Percentiles rank a stretch among this genome's conserved stretches.
Evolutionary conservation across 1,140 invertebrate species (phyloP).

Genomic region (Lucilia sericata): DNA sequence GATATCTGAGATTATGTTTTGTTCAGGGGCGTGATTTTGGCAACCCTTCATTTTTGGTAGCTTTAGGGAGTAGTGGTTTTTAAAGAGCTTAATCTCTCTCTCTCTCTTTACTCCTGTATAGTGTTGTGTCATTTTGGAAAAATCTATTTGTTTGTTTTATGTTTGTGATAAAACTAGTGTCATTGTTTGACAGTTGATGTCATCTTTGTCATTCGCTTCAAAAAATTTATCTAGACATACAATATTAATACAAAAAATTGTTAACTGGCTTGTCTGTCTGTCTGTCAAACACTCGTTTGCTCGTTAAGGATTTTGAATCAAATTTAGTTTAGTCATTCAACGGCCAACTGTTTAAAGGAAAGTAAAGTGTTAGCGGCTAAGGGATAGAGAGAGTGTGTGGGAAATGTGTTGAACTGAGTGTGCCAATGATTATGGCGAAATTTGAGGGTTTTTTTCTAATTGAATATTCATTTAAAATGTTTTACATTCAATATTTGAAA

Average conservation of each 20-base stretch:
- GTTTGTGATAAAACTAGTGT: no score
- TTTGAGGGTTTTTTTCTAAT: not conserved
- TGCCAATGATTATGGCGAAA: slow-evolving; percentile 19
- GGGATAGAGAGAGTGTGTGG: not conserved
- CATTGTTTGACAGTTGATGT: slow-evolving; percentile 33
- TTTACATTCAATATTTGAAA: not conserved
- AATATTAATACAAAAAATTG: not conserved
- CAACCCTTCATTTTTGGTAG: not conserved
- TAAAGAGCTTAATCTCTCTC: not conserved
- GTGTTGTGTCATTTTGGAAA: not conserved
- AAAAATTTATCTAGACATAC: no score
- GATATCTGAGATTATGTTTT: not conserved
- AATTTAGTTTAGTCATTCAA: not conserved
- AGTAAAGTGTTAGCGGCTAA: not conserved
- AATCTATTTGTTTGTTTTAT: no score
- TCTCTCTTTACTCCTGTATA: not conserved
- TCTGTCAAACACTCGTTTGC: not conserved
- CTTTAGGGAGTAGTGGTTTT: not conserved
- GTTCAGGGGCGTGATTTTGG: slow-evolving; percentile 22
- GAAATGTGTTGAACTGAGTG: not conserved
- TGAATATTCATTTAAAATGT: not conserved
- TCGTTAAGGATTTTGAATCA: no score
- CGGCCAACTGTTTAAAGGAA: not conserved
- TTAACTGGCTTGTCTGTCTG: slow-evolving; percentile 4
- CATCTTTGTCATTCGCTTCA: not conserved